Evolutionary conservation across 2,113 vertebrate species (phyloP).

Genomic region (Carollia perspicillata): DNA sequence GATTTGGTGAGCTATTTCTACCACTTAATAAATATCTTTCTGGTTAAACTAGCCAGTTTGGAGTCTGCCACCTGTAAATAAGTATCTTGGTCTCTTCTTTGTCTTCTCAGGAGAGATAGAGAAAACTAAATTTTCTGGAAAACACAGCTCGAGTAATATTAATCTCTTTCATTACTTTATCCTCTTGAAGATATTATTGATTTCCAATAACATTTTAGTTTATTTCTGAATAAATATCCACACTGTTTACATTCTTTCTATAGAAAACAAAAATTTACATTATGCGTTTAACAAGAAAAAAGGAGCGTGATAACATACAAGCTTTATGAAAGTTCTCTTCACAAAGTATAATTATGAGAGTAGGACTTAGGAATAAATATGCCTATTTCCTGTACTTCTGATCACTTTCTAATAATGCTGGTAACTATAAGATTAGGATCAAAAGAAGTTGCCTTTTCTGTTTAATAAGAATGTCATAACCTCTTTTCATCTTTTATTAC

Average conservation of each 20-base stretch:
- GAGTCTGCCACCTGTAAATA: neutral
- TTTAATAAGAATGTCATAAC: conserved; percentile 79
- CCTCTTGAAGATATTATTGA: neutral
- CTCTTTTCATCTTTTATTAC: conserved; percentile 80
- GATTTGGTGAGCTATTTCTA: neutral
- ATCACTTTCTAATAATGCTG: conserved; percentile 68
- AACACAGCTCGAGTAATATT: neutral
- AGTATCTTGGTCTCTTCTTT: neutral
- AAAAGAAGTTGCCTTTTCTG: conserved; percentile 77
- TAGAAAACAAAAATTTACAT: neutral
- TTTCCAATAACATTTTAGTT: neutral
- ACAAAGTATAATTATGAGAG: conserved; percentile 38
- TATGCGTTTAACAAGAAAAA: neutral
- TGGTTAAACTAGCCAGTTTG: neutral
- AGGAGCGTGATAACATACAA: neutral
- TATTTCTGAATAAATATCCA: neutral
- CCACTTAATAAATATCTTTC: neutral
- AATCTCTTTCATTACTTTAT: neutral
- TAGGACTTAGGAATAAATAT: conserved; percentile 63
- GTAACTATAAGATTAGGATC: conserved; percentile 71
- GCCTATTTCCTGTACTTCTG: conserved; percentile 64
- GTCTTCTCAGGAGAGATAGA: neutral
- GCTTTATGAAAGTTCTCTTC: conserved; percentile 43
- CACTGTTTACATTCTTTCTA: neutral
- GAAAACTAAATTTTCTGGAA: neutral